Percentiles rank a stretch among this genome's conserved stretches.
Evolutionary conservation across 1,140 invertebrate genomes (phyloP).

Genomic region (Zaprionus davidi): DNA sequence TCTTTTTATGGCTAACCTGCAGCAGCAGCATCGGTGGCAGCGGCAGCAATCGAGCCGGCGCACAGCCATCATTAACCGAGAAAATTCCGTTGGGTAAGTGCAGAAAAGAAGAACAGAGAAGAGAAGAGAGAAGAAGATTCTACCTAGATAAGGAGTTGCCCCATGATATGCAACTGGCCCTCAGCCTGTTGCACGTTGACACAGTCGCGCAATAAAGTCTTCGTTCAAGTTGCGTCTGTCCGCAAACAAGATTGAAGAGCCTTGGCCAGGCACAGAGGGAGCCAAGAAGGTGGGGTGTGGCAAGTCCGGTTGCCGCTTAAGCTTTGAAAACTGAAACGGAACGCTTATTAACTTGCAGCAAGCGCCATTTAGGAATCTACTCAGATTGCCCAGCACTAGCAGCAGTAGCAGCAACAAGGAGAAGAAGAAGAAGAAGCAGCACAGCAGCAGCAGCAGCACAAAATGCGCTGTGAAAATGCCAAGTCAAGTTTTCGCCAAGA

Average conservation of each 20-base stretch:
- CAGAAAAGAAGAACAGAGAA: constrained; percentile 24
- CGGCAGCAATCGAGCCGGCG: constrained; percentile 46
- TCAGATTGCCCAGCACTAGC: constrained; percentile 57
- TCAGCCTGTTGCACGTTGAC: constrained; percentile 3
- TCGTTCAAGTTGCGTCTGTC: neutral
- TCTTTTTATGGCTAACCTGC: constrained; percentile 77
- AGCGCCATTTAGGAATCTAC: constrained; percentile 65
- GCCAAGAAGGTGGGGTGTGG: too few relatives aligned
- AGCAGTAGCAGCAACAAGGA: neutral
- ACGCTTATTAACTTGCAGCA: constrained; percentile 75
- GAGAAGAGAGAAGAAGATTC: neutral
- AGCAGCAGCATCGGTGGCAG: constrained; percentile 34
- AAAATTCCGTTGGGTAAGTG: constrained; percentile 84
- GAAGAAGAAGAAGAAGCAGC: neutral
- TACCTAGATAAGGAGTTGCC: neutral
- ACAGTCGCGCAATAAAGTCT: constrained; percentile 1
- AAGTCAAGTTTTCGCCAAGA: constrained; percentile 35
- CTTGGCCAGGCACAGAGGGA: neutral
- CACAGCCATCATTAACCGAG: constrained; percentile 83
- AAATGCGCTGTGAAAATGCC: constrained; percentile 5
- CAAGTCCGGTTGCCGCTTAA: constrained; percentile 44
- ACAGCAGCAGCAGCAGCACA: constrained; percentile 15
- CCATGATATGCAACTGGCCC: neutral
- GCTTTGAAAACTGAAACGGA: constrained; percentile 62
- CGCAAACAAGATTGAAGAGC: constrained; percentile 8